phyloP scores from a whole-genome alignment of 2,888 invertebrate species.

The Deilephila porcellus region DNA sequence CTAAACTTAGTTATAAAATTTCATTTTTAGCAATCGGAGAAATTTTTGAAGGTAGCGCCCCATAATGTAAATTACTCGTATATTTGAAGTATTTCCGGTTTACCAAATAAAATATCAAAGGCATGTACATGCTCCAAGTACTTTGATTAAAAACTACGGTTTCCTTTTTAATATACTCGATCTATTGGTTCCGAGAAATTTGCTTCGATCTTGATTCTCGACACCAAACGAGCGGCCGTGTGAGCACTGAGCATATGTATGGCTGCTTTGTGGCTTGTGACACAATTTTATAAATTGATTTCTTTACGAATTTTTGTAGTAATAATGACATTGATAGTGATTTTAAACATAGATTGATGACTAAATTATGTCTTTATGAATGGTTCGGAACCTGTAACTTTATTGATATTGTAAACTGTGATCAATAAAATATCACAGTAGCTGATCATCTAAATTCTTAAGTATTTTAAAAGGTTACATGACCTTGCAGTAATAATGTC shows the following conservation, averaged over 20 bases:
- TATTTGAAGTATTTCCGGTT: not conserved
- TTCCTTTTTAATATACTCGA: conserved; percentile 21
- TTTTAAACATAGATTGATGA: too few relatives aligned
- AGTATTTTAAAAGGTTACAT: too few relatives aligned
- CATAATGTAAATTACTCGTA: not conserved
- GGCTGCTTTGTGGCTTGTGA: not conserved
- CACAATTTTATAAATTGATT: conserved; percentile 20
- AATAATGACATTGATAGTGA: not conserved
- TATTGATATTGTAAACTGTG: too few relatives aligned
- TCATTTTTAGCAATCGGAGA: too few relatives aligned
- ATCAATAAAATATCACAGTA: too few relatives aligned
- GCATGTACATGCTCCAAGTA: not conserved
- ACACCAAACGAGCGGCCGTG: not conserved
- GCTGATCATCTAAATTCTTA: too few relatives aligned
- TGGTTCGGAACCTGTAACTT: too few relatives aligned
- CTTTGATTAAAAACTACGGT: conserved; percentile 17
- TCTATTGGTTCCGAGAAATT: conserved; percentile 8
- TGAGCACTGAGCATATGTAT: not conserved
- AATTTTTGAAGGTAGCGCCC: too few relatives aligned
- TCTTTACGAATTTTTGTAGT: not conserved
- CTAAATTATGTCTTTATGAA: too few relatives aligned
- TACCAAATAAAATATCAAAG: not conserved
- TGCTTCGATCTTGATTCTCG: not conserved
- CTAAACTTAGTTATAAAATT: too few relatives aligned
- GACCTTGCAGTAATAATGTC: too few relatives aligned